Evolutionary conservation across 37 sponge, comb jelly and placozoan species (phyloP).

Genomic region (Ianthella basta): DNA sequence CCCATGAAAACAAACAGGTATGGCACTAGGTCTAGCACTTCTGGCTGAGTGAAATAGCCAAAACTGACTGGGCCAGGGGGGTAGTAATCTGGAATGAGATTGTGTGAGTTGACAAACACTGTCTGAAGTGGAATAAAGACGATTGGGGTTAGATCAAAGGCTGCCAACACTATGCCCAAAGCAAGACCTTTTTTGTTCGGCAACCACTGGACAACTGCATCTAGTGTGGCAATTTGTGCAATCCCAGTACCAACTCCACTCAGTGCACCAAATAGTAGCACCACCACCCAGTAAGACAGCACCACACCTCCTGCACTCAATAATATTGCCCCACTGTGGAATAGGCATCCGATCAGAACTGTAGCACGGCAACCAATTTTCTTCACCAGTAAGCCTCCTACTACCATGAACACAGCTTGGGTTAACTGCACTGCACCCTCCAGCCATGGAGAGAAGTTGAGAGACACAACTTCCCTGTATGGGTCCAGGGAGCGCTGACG

Average conservation of each 20-base stretch:
- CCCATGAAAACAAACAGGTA: conserved; percentile 75
- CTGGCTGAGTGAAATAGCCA: conserved; percentile 49
- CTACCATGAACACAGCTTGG: conserved; percentile 68
- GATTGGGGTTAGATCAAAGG: conserved; percentile 78
- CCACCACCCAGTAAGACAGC: conserved; percentile 59
- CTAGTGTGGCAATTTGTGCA: conserved; percentile 75
- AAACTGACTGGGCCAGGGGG: not conserved
- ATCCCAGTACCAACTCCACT: conserved; percentile 84
- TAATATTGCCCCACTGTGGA: conserved; percentile 55
- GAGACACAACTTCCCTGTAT: not conserved
- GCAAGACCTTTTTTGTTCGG: conserved; percentile 83
- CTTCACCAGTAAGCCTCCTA: conserved; percentile 78
- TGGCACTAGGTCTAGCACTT: conserved; percentile 71
- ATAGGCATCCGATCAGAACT: conserved; percentile 67
- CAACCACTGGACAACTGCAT: conserved; percentile 81
- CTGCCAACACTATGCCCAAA: conserved; percentile 83
- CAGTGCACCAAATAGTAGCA: conserved; percentile 80
- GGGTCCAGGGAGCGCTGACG: conserved; percentile 12
- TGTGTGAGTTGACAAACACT: conserved; percentile 77
- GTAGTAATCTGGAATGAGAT: conserved; percentile 10
- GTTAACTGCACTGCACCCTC: conserved; percentile 52
- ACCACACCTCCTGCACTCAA: conserved; percentile 53
- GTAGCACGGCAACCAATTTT: conserved; percentile 72
- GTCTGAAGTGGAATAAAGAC: conserved; percentile 78
- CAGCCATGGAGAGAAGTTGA: conserved; percentile 55